Conservation (phyloP, 2,797 vertebrate species). For the Diglossa cyanea region DNA sequence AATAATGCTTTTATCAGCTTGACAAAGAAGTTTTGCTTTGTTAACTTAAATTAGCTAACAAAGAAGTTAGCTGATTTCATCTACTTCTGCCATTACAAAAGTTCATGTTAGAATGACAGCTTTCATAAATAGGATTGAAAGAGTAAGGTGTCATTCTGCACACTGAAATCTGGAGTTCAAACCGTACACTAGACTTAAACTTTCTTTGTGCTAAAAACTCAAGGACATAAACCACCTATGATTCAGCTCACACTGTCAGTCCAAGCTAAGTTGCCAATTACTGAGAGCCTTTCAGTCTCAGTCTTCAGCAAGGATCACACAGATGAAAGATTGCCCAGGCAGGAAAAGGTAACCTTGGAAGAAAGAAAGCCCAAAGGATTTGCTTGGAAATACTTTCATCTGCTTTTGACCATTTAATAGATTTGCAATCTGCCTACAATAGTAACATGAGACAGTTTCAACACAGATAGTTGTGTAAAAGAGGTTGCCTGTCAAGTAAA, state of each 20-base stretch:
- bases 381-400: neutral
- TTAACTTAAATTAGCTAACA: neutral
- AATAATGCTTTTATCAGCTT: neutral
- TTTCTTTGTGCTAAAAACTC: neutral
- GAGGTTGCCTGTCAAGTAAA: neutral
- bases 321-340: neutral
- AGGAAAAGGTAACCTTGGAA: neutral
- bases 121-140: neutral
- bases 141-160: neutral
- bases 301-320: neutral
- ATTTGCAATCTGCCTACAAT: neutral
- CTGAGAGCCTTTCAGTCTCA: neutral
- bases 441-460: neutral
- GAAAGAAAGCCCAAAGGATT: neutral
- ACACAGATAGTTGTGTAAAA: neutral
- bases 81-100: neutral
- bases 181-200: neutral
- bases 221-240: neutral
- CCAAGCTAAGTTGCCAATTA: neutral
- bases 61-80: neutral
- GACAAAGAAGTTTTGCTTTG: neutral
- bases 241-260: neutral
- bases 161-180: neutral
- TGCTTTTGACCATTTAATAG: neutral
- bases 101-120: neutral